phyloP scores from a whole-genome alignment of 2,113 vertebrate genomes.

The Numenius arquata region DNA sequence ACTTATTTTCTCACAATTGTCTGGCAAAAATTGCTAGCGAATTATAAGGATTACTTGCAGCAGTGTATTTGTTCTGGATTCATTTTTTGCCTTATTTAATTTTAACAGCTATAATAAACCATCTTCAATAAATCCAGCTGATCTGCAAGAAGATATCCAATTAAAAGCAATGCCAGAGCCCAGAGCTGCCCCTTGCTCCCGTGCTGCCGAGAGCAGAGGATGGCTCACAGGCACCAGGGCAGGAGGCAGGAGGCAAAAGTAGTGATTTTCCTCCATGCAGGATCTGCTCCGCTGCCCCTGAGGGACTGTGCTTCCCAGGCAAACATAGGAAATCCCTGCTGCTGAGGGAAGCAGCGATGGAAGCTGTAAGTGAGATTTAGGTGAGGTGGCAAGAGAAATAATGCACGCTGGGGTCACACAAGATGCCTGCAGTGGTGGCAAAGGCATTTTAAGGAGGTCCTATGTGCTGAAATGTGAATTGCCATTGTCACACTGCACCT shows the following conservation, averaged over 20 bases:
- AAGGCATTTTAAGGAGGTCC: not conserved
- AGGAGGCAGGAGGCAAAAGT: not conserved
- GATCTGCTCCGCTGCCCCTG: not conserved
- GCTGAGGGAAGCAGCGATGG: accelerated
- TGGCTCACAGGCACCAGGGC: not conserved
- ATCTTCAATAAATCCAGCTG: conserved; percentile 7
- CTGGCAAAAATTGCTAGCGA: conserved; percentile 24
- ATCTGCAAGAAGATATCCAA: conserved; percentile 18
- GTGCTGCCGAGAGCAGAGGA: not conserved
- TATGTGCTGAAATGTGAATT: accelerated
- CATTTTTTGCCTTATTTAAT: conserved; percentile 52
- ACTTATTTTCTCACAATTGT: conserved; percentile 39
- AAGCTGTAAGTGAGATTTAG: not conserved
- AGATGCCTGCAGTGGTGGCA: not conserved
- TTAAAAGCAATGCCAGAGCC: not conserved
- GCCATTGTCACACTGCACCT: not conserved
- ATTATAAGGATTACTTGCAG: conserved; percentile 35
- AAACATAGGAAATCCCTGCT: not conserved
- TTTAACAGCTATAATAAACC: conserved; percentile 40
- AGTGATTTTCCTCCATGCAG: not conserved
- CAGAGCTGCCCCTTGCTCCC: not conserved
- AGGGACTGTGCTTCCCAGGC: not conserved
- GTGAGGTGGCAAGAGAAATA: not conserved
- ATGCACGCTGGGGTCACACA: accelerated
- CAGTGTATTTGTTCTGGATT: conserved; percentile 35